Evolutionary conservation across 2,888 invertebrate genomes (phyloP).

Genomic region (Adineta ricciae): DNA sequence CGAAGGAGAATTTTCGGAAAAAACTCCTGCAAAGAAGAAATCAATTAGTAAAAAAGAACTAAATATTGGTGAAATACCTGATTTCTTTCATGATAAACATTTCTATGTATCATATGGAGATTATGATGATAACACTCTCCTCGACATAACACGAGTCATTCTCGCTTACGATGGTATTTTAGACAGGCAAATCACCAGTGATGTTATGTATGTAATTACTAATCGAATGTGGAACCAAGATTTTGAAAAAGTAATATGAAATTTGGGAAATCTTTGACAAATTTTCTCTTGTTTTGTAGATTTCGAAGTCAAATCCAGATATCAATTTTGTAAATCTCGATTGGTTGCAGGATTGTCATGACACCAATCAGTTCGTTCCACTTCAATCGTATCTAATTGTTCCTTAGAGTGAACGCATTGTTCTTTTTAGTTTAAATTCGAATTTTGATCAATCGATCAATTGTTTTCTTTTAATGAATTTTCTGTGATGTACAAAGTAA

Average conservation of each 20-base stretch:
- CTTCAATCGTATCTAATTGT: background rate
- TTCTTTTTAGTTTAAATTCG: background rate
- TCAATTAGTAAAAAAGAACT: background rate
- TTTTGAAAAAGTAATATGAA: background rate
- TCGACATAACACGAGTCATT: background rate
- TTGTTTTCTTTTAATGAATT: background rate
- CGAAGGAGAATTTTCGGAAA: background rate
- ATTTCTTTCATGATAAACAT: background rate
- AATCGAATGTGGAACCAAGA: background rate
- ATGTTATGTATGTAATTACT: background rate
- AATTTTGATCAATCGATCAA: background rate
- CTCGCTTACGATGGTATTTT: background rate
- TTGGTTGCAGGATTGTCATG: conserved; percentile 29
- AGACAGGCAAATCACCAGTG: background rate
- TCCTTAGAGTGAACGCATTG: background rate
- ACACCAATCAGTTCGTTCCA: conserved; percentile 23
- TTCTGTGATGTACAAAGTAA: background rate
- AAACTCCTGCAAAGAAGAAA: background rate
- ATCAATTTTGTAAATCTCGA: conserved; percentile 26
- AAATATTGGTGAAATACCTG: background rate
- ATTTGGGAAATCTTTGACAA: no score
- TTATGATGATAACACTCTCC: background rate
- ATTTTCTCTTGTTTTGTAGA: background rate
- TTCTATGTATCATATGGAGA: background rate
- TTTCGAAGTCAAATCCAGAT: conserved; percentile 21